phyloP scores from a whole-genome alignment of 2,888 invertebrate species.

The Girardia tigrina region DNA sequence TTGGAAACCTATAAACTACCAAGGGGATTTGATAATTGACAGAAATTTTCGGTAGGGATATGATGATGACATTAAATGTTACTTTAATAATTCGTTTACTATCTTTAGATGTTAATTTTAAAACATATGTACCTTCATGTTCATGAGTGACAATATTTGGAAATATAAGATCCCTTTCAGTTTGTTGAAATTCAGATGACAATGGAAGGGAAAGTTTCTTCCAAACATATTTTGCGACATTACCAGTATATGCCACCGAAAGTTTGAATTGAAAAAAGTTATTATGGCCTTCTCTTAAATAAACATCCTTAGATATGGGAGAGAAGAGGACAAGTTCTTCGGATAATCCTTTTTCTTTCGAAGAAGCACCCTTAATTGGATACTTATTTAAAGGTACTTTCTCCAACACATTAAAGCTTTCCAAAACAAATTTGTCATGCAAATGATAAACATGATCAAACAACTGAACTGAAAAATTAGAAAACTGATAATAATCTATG shows the following conservation, averaged over 20 bases:
- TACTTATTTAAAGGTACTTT: not conserved
- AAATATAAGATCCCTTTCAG: not conserved
- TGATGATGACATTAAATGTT: not conserved
- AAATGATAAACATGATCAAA: not conserved
- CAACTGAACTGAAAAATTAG: not conserved
- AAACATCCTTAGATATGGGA: not conserved
- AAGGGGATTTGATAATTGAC: not conserved
- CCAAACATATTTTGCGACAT: not conserved
- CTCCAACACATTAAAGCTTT: not conserved
- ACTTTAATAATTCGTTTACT: not conserved
- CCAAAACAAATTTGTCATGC: not conserved
- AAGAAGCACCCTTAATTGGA: not conserved
- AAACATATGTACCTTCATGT: not conserved
- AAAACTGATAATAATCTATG: not conserved
- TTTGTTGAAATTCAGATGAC: not conserved
- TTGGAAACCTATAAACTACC: not conserved
- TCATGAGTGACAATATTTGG: not conserved
- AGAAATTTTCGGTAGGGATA: not conserved
- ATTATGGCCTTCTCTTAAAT: not conserved
- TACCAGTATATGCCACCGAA: not conserved
- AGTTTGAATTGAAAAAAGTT: not conserved
- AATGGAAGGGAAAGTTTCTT: not conserved
- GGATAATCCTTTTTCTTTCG: not conserved
- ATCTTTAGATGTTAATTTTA: not conserved
- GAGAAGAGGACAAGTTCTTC: not conserved